Evolutionary conservation across 2,888 invertebrate species (phyloP).

Genomic region (Plemyria rubiginata): DNA sequence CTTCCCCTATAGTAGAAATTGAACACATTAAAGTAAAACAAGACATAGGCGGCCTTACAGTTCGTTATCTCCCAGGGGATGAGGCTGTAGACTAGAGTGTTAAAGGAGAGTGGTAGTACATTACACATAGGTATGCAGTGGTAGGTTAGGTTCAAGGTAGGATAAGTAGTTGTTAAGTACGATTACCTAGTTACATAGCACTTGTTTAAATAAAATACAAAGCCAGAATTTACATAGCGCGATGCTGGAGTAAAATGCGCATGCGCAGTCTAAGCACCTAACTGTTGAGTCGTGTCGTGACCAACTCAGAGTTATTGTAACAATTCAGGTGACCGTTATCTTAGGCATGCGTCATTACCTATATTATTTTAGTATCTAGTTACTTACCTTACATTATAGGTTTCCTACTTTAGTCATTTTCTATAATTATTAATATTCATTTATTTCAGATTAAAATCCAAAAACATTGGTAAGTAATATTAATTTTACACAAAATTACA

Average conservation of each 20-base stretch:
- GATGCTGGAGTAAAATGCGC: neutral
- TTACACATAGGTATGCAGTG: neutral
- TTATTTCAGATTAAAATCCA: too few species aligned
- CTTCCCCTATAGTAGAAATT: too few species aligned
- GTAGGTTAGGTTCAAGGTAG: neutral
- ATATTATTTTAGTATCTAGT: neutral
- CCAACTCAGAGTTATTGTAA: slow-evolving; percentile 25
- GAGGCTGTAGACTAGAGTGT: neutral
- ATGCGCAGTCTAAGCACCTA: slow-evolving; percentile 1
- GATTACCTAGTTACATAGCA: too few species aligned
- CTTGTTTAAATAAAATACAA: slow-evolving; percentile 12
- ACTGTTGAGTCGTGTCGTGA: slow-evolving; percentile 23
- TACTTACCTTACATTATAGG: too few species aligned
- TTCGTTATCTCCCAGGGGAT: too few species aligned
- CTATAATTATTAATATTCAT: too few species aligned
- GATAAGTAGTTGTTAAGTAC: too few species aligned
- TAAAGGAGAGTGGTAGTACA: neutral
- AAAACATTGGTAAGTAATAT: too few species aligned
- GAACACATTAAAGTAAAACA: too few species aligned
- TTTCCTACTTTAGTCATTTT: too few species aligned
- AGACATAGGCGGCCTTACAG: too few species aligned
- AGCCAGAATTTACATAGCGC: slow-evolving; percentile 4
- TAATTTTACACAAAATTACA: too few species aligned
- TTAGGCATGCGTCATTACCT: slow-evolving; percentile 21
- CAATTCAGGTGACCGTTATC: slow-evolving; percentile 20